These are phyloP conservation scores for Oreonectes daqikongensis DNA, from an alignment of 2,797 vertebrate genomes.

Conservation along the genomic window DNA sequence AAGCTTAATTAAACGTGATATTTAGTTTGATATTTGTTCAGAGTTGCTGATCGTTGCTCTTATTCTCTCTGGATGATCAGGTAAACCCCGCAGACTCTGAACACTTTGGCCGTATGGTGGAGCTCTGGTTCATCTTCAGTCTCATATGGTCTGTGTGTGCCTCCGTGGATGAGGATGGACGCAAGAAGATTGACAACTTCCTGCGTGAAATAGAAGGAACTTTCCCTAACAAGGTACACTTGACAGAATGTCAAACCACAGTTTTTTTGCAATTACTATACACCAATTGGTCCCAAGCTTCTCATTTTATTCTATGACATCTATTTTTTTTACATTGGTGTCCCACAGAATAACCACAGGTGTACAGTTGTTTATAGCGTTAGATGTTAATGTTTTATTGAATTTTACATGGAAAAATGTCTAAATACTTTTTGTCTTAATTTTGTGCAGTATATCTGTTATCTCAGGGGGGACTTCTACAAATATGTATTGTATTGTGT, in stretches of 20 bases:
- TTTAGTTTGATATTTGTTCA: background rate
- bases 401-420: no score
- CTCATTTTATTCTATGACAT: no score
- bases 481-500: no score
- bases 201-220: constrained; percentile 79
- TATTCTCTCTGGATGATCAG: constrained; percentile 57
- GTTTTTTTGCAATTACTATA: no score
- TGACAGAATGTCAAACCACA: background rate
- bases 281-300: no score
- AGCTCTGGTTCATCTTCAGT: constrained; percentile 80
- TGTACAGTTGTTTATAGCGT: no score
- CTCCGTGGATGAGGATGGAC: constrained; percentile 80
- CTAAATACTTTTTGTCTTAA: no score
- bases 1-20: constrained; percentile 6
- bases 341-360: no score
- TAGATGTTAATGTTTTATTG: no score
- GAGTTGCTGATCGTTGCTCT: background rate
- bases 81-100: constrained; percentile 73
- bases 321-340: no score
- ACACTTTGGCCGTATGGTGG: constrained; percentile 69
- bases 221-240: constrained; percentile 81
- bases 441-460: no score
- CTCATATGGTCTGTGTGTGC: constrained; percentile 83
- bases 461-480: no score
- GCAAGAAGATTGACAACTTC: constrained; percentile 79